Evolutionary conservation across 2,888 invertebrate genomes (phyloP).

Genomic region (Alviniconcha strummeri): DNA sequence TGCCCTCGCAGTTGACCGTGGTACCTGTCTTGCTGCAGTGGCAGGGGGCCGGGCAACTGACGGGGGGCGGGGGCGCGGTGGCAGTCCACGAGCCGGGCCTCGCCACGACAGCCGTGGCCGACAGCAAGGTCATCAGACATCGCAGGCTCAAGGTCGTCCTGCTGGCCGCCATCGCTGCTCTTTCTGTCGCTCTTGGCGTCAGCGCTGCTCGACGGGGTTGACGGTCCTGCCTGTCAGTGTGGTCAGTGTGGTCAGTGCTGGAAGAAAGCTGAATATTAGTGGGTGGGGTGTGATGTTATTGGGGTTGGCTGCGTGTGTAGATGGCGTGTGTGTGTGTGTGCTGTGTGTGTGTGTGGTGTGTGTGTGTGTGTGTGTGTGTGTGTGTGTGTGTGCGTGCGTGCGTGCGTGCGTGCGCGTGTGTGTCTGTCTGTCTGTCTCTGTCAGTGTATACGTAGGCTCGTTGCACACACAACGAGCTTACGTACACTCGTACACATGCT

Average conservation of each 20-base stretch:
- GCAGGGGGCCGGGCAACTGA: conserved; percentile 40
- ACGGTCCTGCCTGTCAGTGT: background rate
- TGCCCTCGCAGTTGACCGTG: conserved; percentile 56
- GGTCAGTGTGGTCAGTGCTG: background rate
- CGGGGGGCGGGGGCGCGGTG: background rate
- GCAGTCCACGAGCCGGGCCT: background rate
- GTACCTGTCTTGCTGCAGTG: conserved; percentile 53
- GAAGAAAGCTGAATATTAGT: background rate
- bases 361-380: no score
- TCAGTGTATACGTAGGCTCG: background rate
- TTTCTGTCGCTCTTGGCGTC: background rate
- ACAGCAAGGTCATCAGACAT: background rate
- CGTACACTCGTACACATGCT: background rate
- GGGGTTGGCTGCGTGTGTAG: no score
- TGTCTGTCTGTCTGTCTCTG: background rate
- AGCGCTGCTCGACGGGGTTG: background rate
- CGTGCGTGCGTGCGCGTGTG: no score
- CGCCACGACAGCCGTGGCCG: background rate
- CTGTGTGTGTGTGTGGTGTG: no score
- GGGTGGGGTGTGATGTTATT: background rate
- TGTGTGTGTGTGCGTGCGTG: no score
- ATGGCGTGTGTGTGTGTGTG: no score
- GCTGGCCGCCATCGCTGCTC: background rate
- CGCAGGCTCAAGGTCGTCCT: background rate
- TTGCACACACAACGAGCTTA: background rate